phyloP scores from a whole-genome alignment of 2,113 vertebrate genomes.

The Acanthisitta chloris region DNA sequence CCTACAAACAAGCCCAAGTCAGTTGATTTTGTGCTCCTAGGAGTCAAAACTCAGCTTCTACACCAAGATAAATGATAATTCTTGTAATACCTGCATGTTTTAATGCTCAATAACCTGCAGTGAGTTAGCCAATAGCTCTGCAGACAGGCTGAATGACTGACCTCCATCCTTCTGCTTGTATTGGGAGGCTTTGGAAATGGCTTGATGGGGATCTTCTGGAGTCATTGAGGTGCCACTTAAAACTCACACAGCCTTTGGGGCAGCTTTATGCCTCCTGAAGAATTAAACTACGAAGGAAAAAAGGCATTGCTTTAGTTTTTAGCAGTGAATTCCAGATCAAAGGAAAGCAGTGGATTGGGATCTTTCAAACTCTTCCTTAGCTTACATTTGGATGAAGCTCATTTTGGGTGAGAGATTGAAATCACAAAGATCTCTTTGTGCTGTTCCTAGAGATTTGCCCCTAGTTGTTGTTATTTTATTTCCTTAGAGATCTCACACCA shows the following conservation, averaged over 20 bases:
- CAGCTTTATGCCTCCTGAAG: not conserved
- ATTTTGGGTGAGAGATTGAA: not conserved
- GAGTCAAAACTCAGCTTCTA: not conserved
- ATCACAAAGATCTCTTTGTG: not conserved
- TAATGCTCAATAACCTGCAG: not conserved
- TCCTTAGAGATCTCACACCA: not conserved
- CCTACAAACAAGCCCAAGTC: not conserved
- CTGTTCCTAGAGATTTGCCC: not conserved
- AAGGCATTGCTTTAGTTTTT: not conserved
- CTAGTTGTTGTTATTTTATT: not conserved
- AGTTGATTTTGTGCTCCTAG: not conserved
- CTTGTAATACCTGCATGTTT: not conserved
- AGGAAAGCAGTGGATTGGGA: not conserved
- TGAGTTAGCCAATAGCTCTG: not conserved
- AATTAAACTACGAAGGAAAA: not conserved
- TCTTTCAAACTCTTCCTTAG: not conserved
- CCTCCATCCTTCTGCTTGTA: not conserved
- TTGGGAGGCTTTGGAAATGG: not conserved
- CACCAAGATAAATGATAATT: not conserved
- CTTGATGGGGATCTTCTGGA: constrained; percentile 4
- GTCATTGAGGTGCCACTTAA: constrained; percentile 33
- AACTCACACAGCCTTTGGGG: not conserved
- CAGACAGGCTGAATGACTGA: not conserved
- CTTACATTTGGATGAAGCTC: not conserved
- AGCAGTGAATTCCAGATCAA: not conserved